Conservation (phyloP, 2,888 invertebrate species). For the Cloeon dipterum region DNA sequence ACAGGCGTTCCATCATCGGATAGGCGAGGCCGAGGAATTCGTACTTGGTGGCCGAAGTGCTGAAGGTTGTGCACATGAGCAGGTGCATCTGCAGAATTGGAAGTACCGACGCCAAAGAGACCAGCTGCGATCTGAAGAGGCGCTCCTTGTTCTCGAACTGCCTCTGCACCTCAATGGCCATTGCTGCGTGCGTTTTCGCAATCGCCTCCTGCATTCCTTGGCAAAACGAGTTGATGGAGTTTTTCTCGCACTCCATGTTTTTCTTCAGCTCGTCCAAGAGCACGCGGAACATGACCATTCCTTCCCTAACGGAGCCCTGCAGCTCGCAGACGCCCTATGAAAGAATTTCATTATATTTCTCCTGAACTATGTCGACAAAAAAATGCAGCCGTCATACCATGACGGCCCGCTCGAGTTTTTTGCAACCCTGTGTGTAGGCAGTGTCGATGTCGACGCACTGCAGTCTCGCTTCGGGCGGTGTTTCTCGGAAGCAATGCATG, state of each 20-base stretch:
- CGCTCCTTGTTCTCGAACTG: constrained; percentile 27
- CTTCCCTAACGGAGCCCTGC: constrained; percentile 41
- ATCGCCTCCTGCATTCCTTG: constrained; percentile 41
- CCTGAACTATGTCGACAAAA: too few species aligned
- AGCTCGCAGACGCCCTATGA: constrained; percentile 26
- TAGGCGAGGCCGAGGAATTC: constrained; percentile 48
- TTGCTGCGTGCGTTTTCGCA: constrained; percentile 36
- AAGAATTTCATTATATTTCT: too few species aligned
- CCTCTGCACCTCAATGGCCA: constrained; percentile 40
- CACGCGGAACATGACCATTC: constrained; percentile 36
- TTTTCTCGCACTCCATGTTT: constrained; percentile 38
- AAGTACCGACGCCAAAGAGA: constrained; percentile 32
- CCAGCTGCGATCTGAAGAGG: constrained; percentile 27
- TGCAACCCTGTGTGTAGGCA: constrained; percentile 44
- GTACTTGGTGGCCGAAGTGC: constrained; percentile 44
- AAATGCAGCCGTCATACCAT: constrained; percentile 23
- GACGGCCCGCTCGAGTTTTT: constrained; percentile 40
- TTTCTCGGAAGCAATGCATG: constrained; percentile 49
- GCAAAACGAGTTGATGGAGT: constrained; percentile 38
- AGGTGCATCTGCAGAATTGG: constrained; percentile 45
- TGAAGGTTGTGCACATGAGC: constrained; percentile 44
- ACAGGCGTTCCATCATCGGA: constrained; percentile 37
- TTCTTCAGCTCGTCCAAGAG: constrained; percentile 40
- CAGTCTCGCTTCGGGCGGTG: constrained; percentile 35
- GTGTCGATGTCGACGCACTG: constrained; percentile 52